These are phyloP conservation scores for Mirounga angustirostris DNA, from an alignment of 2,113 vertebrate species.

Conservation along the genomic window DNA sequence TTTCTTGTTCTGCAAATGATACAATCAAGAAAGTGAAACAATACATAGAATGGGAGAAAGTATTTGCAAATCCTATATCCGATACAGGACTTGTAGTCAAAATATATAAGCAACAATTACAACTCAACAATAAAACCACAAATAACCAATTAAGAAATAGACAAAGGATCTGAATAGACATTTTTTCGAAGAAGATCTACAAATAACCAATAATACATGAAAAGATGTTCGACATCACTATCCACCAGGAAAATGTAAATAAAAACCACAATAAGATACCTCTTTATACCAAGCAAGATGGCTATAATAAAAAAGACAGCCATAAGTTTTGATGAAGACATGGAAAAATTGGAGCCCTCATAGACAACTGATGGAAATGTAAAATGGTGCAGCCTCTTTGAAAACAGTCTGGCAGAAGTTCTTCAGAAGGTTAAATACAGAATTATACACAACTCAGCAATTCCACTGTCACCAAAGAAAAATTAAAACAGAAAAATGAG, in stretches of 20 bases:
- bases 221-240: neutral
- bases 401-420: neutral
- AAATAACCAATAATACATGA: neutral
- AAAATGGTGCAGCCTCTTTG: neutral
- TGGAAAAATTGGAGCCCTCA: neutral
- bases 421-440: neutral
- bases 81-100: neutral
- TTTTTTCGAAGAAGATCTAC: neutral
- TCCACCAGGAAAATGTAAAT: constrained; percentile 1
- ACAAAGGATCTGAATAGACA: constrained; percentile 9
- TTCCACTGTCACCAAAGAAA: neutral
- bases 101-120: neutral
- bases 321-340: neutral
- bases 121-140: constrained; percentile 48
- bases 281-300: neutral
- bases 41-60: neutral
- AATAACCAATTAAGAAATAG: constrained; percentile 27
- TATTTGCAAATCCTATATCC: neutral
- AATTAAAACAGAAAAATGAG: neutral
- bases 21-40: neutral
- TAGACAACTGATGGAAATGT: neutral
- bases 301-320: neutral
- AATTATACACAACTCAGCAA: neutral
- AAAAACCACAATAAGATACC: neutral
- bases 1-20: constrained; percentile 30